These are phyloP conservation scores for Psittacula derbiana DNA, from an alignment of 2,797 vertebrate species.

Conservation along the genomic window DNA sequence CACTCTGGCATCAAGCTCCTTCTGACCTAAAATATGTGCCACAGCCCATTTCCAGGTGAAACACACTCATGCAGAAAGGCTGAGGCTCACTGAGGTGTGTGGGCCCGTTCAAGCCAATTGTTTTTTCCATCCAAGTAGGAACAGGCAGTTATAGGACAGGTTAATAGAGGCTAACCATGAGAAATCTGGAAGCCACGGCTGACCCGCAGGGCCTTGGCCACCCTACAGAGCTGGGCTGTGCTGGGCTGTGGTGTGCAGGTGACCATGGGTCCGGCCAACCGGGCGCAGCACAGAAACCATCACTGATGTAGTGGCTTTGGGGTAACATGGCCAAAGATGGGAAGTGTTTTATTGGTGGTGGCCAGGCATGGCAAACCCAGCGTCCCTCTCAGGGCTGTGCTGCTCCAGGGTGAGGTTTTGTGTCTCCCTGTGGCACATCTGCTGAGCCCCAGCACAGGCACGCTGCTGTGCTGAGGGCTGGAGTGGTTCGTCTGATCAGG, in stretches of 20 bases:
- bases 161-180: not conserved
- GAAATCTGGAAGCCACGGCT: not conserved
- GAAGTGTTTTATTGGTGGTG: not conserved
- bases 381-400: not conserved
- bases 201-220: not conserved
- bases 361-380: not conserved
- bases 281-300: not conserved
- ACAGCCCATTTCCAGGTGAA: not conserved
- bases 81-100: not conserved
- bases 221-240: accelerated
- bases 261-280: not conserved
- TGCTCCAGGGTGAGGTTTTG: not conserved
- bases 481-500: not conserved
- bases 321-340: not conserved
- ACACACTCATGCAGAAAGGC: not conserved
- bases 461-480: not conserved
- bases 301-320: not conserved
- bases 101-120: not conserved
- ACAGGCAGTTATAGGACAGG: not conserved
- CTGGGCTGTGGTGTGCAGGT: accelerated
- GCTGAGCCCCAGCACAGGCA: accelerated
- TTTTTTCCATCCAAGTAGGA: not conserved
- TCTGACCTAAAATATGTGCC: not conserved
- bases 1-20: not conserved
- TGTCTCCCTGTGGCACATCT: not conserved